phyloP scores from a whole-genome alignment of 1,140 invertebrate genomes.

The Heliconius eleuchia region DNA sequence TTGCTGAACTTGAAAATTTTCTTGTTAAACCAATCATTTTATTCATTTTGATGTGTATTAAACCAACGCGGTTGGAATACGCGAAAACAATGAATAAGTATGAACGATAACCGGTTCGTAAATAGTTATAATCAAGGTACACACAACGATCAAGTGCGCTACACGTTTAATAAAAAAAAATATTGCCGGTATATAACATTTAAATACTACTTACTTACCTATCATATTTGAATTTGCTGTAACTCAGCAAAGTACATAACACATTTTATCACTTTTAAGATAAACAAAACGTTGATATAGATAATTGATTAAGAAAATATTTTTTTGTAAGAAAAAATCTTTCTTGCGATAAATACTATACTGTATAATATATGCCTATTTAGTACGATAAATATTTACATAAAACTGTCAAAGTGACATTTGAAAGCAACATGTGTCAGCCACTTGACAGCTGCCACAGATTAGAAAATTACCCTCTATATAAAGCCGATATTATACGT shows the following conservation, averaged over 20 bases:
- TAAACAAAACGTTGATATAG: background rate
- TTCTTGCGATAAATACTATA: background rate
- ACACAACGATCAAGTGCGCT: background rate
- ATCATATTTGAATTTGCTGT: constrained; percentile 3
- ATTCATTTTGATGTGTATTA: constrained; percentile 11
- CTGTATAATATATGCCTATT: background rate
- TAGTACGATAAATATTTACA: background rate
- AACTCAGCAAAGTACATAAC: background rate
- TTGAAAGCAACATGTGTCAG: constrained; percentile 1
- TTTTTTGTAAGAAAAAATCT: background rate
- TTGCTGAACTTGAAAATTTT: constrained; percentile 66
- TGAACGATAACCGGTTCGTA: background rate
- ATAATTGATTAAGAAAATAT: background rate
- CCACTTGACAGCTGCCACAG: background rate
- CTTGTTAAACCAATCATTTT: constrained; percentile 64
- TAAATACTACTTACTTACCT: background rate
- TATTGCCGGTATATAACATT: background rate
- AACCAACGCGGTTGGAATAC: background rate
- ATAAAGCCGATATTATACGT: too few relatives aligned
- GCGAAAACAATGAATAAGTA: background rate
- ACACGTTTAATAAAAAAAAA: background rate
- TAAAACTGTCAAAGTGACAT: background rate
- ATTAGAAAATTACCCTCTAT: too few relatives aligned
- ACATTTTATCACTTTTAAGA: background rate
- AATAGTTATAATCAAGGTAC: background rate